Evolutionary conservation across 2,888 invertebrate genomes (phyloP), one percentile per base, ranked within the genome.

Genomic region (Anticlea derivata): DNA sequence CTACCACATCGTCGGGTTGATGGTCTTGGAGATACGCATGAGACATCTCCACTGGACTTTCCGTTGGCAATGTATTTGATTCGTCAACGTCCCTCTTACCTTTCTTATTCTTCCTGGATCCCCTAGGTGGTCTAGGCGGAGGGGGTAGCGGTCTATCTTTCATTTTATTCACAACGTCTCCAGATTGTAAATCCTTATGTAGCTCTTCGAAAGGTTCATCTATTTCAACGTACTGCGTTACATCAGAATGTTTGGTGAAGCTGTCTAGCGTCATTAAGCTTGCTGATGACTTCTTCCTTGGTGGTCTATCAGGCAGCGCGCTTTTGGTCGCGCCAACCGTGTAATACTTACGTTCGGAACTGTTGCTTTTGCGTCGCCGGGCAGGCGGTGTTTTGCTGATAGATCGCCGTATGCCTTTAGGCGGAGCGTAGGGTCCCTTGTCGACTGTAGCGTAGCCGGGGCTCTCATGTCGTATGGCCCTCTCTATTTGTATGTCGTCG

Each of bases 141-240:
- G 97, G 94, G 1, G 97, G 97, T 59, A 97, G 80, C 0, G 97
- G 97, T 57, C 97, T 92, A 63, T 94, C 94, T 82, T 96, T 95
- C 94, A 97, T 97, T 86, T 94, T 96, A 67, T 93, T 94, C 1
- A 96, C 92, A 31, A 96, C 91, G 55, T 94, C 94, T 5, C 95
- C 96, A 11, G 95, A 95, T 55, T 95, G 93, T 35, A 96, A 82
- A 68, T 94, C 92, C 65, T 93, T 93, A 38, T 92, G 91, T 57
- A 85, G 73, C 51, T 93, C 93, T 66, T 93, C 93, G 58, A 92
- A 91, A 1, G 88, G 86, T 57, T 92, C 92, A 43, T 92, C 92
- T 41, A 93, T 92, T 80, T 93, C 94, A 30, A 92, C 92, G 64
- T 94, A 94, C 40, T 93, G 93, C 1, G 91, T 92, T 7, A 88